Base-by-base conservation (phyloP, 2,888 invertebrate species). In the Parelbella ahira region DNA sequence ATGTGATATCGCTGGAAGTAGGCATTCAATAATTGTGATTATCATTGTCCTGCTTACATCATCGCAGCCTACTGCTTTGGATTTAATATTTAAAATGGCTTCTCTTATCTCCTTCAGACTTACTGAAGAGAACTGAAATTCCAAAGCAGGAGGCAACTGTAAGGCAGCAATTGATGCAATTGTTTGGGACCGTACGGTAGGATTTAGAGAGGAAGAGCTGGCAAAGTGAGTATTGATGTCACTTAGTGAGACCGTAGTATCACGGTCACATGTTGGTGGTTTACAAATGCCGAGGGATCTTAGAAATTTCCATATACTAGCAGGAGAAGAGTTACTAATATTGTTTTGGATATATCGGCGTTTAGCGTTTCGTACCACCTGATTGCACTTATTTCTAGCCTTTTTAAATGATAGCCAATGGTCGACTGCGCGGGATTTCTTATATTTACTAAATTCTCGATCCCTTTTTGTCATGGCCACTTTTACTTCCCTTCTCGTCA, bases 231-330 rank as follows among this genome's bases (percentile, higher is more conserved):
- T 7, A 8, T 20, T 32, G 2, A 32, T 20, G 9, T 5, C 1
- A 20, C 20, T 20, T 1, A 12, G 9, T 10, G 20, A 13, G 2
- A 18, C n/a, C 7, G 18, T 18, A 18, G 18, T 7, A 27, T 6
- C 27, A 3, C 3, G 7, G 9, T 37, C 11, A n/a, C 2, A 11
- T 3, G n/a, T 6, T 4, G 11, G 9, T 27, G 27, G 18, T 18
- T 37, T 37, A 4, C 19, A 4, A 10, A 37, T 8, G 6, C 25
- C 36, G 3, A 37, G 10, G 3, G 25, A 10, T 25, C 9, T 25
- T 2, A 37, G 25, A 8, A 36, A 36, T 13, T 36, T 36, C 36
- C 23, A 36, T 4, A 36, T 25, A 15, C 7, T 4, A 11, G 36
- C 27, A 7, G 36, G 36, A 25, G 27, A 37, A 37, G 36, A 25